Base-by-base conservation (phyloP, 1,140 invertebrate genomes). In the Pseudomyrmex sp. region DNA sequence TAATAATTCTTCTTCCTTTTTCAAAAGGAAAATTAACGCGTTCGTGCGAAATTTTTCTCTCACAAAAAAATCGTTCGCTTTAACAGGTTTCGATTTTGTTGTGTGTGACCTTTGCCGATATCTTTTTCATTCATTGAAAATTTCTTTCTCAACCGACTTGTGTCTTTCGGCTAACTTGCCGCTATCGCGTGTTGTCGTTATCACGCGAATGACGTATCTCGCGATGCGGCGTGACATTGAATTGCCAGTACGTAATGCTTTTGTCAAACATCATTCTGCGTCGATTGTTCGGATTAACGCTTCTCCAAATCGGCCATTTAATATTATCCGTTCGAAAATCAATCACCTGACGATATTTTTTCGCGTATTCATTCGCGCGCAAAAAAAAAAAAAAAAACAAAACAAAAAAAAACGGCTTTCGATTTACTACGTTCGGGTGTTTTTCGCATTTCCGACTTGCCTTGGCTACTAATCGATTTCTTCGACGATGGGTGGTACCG, bases 101-200 rank as follows among this genome's bases (percentile, higher is more conserved):
- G 35, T 93, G 93, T 93, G 59, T 82, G 90, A 88, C 89, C 89
- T 90, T 93, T 88, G 69, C 85, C 85, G 84, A 89, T 90, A 90
- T 93, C 35, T 35, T 93, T 93, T 92, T 85, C 91, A 93, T 93
- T 93, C 91, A 94, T 93, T 92, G 88, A 92, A 35, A 92, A 93
- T 93, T 93, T 92, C 91, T 91, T 26, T 26, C 3, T 92, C 86
- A 62, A 72, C 83, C 83, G 68, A 91, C 91, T 92, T 91, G 88
- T 89, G 87, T 74, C 84, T 87, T 75, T 84, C 90, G 82, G 77
- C 90, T 90, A 90, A 35, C 5, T 88, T 87, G 66, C 73, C 12
- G 35, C 9, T 15, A 13, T 44, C 65, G 52, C 12, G 35, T 56
- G 3, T 44, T n/a, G 54, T 26, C 48, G 18, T 77, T 50, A 23